Percentiles rank a stretch among this genome's conserved stretches.
phyloP scores from a whole-genome alignment of 2,888 invertebrate species.

The Sarcophaga rosellei region DNA sequence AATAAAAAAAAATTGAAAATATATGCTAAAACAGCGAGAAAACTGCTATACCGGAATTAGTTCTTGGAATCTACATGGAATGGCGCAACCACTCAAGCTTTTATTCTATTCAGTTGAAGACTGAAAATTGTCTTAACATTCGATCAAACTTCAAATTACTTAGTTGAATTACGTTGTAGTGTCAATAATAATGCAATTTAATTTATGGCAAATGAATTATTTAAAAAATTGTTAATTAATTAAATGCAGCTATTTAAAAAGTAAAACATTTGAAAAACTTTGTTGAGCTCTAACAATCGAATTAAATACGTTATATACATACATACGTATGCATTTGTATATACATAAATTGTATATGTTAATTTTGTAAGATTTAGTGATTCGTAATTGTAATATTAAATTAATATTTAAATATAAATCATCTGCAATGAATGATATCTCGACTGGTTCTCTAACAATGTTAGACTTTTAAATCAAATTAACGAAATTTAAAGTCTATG shows the following conservation, averaged over 20 bases:
- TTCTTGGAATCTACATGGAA: too few relatives aligned
- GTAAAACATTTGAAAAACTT: too few relatives aligned
- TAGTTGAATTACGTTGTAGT: constrained; percentile 37
- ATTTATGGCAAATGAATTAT: constrained; percentile 50
- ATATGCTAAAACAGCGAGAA: too few relatives aligned
- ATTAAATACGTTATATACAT: neutral
- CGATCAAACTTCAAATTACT: too few relatives aligned
- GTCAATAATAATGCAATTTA: constrained; percentile 25
- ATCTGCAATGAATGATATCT: constrained; percentile 66
- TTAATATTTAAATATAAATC: constrained; percentile 58
- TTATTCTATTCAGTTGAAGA: too few relatives aligned
- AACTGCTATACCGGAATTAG: too few relatives aligned
- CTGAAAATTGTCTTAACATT: too few relatives aligned
- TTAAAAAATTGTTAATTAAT: constrained; percentile 49
- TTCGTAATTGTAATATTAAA: constrained; percentile 25
- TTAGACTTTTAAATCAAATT: constrained; percentile 40
- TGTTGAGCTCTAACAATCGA: too few relatives aligned
- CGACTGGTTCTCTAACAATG: constrained; percentile 64
- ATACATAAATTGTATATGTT: too few relatives aligned
- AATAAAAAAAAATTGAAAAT: too few relatives aligned
- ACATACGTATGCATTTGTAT: constrained; percentile 9
- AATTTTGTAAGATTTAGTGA: too few relatives aligned
- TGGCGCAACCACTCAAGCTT: too few relatives aligned
- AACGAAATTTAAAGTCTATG: constrained; percentile 22
- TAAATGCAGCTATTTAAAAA: neutral